Evolutionary conservation across 2,797 vertebrate genomes (phyloP), one percentile per base, ranked within the genome.

Genomic region (Parauchenoglanis punctatus): DNA sequence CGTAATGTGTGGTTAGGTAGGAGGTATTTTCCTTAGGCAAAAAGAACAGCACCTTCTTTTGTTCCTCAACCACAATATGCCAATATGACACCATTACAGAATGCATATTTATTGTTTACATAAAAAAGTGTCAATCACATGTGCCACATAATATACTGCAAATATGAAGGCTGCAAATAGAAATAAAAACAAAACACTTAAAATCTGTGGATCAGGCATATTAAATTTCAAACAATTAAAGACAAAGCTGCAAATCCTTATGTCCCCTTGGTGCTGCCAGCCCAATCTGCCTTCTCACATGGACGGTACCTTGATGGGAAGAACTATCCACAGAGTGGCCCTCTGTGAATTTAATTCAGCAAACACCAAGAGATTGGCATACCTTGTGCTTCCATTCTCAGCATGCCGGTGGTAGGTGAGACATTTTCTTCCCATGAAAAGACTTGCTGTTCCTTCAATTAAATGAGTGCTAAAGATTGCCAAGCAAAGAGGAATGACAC

Each of bases 311-410:
- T 94, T 92, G 67, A 92, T 89, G 88, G 93, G 90, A 94, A 89
- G 90, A 84, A 89, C 92, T 91, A 92, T 92, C 91, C 92, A 86
- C 91, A 93, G 8, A 35, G 85, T 94, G 92, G 92, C 94, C 90
- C 91, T 90, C 92, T 93, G 93, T 94, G 90, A 94, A 94, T 94
- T 93, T 92, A 70, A 91, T 94, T 94, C 92, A 94, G 92, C 88
- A 91, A 93, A 88, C 86, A 89, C 92, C 86, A 65, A 77, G 89
- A 93, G 88, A 93, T 92, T 93, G 87, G 92, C 88, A 93, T 94
- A 92, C 88, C 87, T 92, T 92, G 89, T 68, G 61, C 91, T 89
- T 92, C 91, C 91, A 92, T 94, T 93, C 91, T 92, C 90, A 91
- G 91, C 80, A 17, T 86, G 91, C 91, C 93, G 90, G 92, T 90